Evolutionary conservation across 2,113 vertebrate species (phyloP).

Genomic region (Coptodon rendalli): DNA sequence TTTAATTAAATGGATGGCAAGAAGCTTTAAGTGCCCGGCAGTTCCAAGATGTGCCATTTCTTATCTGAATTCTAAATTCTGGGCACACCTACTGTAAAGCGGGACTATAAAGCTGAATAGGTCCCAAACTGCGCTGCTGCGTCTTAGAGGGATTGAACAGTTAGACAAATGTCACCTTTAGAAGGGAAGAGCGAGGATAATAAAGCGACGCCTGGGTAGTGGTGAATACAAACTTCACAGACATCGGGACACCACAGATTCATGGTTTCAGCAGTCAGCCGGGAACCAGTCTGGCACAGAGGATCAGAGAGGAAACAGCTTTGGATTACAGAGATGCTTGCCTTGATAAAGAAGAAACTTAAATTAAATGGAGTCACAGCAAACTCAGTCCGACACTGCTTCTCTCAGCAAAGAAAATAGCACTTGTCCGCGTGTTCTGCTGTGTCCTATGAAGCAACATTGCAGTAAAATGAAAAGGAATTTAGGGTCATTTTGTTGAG

Average conservation of each 20-base stretch:
- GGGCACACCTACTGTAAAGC: conserved; percentile 42
- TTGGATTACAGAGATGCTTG: conserved; percentile 40
- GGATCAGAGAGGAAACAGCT: conserved; percentile 28
- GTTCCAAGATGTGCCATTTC: conserved; percentile 60
- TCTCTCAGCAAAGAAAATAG: neutral
- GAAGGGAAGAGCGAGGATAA: neutral
- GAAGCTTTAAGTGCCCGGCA: conserved; percentile 50
- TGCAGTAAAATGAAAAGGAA: neutral
- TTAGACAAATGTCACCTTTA: conserved; percentile 52
- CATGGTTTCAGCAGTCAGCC: neutral
- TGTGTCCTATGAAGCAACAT: neutral
- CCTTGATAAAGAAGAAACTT: conserved; percentile 12
- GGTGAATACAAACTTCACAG: conserved; percentile 3
- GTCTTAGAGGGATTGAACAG: conserved; percentile 33
- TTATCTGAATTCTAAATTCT: conserved; percentile 58
- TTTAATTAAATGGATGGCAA: conserved; percentile 73
- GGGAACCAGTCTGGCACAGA: neutral
- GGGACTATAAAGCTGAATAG: conserved; percentile 40
- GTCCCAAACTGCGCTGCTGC: conserved; percentile 41
- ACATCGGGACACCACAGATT: neutral
- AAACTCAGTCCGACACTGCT: neutral
- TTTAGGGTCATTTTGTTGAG: neutral
- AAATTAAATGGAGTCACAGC: conserved; percentile 25
- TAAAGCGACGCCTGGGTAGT: neutral
- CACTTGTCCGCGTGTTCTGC: neutral